Percentiles rank a stretch among this genome's conserved stretches.
phyloP scores from a whole-genome alignment of 1,140 invertebrate species.

The Gonioctena quinquepunctata region DNA sequence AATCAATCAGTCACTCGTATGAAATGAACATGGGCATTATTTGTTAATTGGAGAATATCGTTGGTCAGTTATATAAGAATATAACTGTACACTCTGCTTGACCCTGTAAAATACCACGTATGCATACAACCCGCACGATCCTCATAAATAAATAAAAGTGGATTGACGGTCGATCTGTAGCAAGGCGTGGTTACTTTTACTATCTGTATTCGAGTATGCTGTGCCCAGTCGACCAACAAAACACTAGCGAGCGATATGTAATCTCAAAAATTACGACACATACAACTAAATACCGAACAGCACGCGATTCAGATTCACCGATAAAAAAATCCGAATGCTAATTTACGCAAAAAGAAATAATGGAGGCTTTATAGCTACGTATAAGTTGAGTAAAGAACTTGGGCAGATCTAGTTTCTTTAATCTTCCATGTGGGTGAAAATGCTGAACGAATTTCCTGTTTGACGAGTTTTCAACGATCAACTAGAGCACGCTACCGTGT shows the following conservation, averaged over 20 bases:
- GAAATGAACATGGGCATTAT: no score
- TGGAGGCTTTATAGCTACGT: background rate
- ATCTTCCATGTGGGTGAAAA: constrained; percentile 8
- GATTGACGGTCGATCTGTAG: constrained; percentile 27
- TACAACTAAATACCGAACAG: constrained; percentile 7
- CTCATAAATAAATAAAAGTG: constrained; percentile 28
- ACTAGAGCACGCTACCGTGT: no score
- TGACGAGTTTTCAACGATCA: no score
- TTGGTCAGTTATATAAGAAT: background rate
- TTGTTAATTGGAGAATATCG: no score
- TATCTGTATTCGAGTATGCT: constrained; percentile 27
- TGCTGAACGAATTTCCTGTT: constrained; percentile 5
- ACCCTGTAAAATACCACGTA: constrained; percentile 5
- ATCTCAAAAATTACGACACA: constrained; percentile 28
- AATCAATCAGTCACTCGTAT: no score
- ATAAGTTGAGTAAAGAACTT: background rate
- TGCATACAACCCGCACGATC: constrained; percentile 13
- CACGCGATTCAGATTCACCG: constrained; percentile 22
- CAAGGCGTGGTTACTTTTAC: constrained; percentile 41
- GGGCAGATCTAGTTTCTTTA: background rate
- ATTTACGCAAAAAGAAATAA: background rate
- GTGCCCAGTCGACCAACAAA: constrained; percentile 29
- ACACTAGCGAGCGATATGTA: constrained; percentile 24
- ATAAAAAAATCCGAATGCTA: constrained; percentile 1
- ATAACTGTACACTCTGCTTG: background rate